Percentiles rank a stretch among this genome's conserved stretches.
Conservation (phyloP, 1,140 invertebrate species). For the Augochlora pura region DNA sequence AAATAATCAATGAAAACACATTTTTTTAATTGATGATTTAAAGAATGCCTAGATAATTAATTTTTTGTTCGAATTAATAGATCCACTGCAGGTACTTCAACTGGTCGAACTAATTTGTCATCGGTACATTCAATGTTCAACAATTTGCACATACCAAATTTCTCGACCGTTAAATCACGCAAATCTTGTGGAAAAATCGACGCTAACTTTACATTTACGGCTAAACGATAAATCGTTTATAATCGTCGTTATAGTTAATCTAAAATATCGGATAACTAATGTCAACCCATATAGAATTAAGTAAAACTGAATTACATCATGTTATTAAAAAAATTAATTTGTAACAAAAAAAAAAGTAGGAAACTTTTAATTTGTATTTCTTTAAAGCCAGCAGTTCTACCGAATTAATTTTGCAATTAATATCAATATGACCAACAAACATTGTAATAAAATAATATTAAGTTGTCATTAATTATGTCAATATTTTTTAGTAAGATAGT, state of each 20-base stretch:
- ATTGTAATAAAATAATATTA: too few species aligned
- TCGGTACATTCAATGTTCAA: background rate
- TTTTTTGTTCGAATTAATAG: background rate
- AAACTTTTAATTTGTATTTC: too few species aligned
- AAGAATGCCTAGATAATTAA: background rate
- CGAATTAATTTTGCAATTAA: background rate
- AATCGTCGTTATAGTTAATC: too few species aligned
- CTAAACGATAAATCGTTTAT: constrained; percentile 3
- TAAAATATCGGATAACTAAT: background rate
- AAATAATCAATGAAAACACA: too few species aligned
- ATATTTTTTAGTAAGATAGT: background rate
- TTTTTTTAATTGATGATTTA: background rate
- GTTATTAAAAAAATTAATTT: too few species aligned
- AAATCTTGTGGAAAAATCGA: background rate
- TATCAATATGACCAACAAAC: too few species aligned
- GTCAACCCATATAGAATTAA: too few species aligned
- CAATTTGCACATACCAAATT: constrained; percentile 16
- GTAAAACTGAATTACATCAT: too few species aligned
- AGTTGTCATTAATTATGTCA: background rate
- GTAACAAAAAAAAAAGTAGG: too few species aligned
- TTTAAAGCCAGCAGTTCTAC: too few species aligned
- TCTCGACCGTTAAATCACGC: background rate
- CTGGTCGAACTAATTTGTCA: background rate
- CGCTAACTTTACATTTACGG: background rate
- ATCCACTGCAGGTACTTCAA: background rate